Evolutionary conservation across 2,888 invertebrate genomes (phyloP), one percentile per base, ranked within the genome.

Genomic region (Drosophila borborema): DNA sequence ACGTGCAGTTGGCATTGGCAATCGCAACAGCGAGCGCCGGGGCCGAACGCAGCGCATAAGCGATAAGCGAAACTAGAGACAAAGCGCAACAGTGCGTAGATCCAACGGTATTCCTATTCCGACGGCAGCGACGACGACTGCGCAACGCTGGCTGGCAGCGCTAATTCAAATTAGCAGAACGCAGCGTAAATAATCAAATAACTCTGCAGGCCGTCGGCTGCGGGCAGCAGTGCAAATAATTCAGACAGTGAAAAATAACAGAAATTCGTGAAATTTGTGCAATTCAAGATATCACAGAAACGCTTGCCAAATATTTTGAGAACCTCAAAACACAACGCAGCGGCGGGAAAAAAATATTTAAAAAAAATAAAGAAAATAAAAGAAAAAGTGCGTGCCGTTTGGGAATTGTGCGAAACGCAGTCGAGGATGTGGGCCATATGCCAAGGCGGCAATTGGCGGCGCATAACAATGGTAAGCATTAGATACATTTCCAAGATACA

Each of bases 1-100:
- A 90, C 91, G 90, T 91, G 91, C 89, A 90, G 86, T 85, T 86
- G 81, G 59, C 74, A 69, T 64, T 61, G 67, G 60, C 79, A 78
- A 16, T 34, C 74, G 48, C 55, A 58, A 43, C 55, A 54, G 61
- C 61, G 34, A 61, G 1, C 34, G 28, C 28, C 28, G 45, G 38
- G 48, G 20, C 46, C 46, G 49, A 72, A 43, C 67, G 59, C 53
- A 80, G 34, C 62, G 62, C 51, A 70, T 28, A 31, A 34, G 38
- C 38, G 41, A 64, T 38, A 56, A 14, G 41, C 34, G 68, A 48
- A 53, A 53, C 36, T 14, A 20, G 23, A 48, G 14, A 28, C 43
- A 69, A 61, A 74, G 70, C 73, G 28, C 28, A 66, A 68, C 62
- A 66, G 79, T 58, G 74, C 74, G 71, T 59, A 68, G 65, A 59